Base-by-base conservation (phyloP, 2,888 invertebrate species). In the Odiellus spinosus region DNA sequence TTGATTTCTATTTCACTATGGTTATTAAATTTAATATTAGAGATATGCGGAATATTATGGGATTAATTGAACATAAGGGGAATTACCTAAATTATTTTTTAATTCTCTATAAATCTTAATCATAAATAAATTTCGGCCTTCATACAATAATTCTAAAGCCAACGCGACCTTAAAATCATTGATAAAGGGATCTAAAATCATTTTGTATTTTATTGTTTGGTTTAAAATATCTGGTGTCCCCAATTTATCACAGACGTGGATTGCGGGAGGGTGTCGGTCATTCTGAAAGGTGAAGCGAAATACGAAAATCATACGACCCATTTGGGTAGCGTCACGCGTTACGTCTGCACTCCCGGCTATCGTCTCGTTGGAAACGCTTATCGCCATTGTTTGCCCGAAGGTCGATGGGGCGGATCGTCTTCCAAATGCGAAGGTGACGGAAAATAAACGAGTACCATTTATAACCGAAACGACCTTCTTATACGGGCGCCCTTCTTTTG, bases 401-500 rank as follows among this genome's bases (percentile, higher is more conserved):
- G 77, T 47, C 74, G 76, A 58, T 90, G 88, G 88, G 85, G 82
- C 60, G 85, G 84, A 53, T 70, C 74, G 1, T 74, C 82, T 1
- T 87, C 88, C 0, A 77, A 80, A 69, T 90, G 88, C 64, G 86
- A 87, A 78, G 82, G 80, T 80, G 10, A 41, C 26, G 26, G 26
- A 26, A 6, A 26, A 26, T 26, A 26, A 26, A 26, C 26, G 26
- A 6, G 39, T 26, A 6, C 8, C 8, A 8, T 26, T n/a, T 26
- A 26, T 35, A n/a, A 62, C 64, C 1, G n/a, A n/a, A n/a, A n/a
- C 64, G 84, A 87, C 87, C 71, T 84, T 88, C 55, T 77, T 88
- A 45, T 90, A 88, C 60, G 73, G n/a, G n/a, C n/a, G n/a, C n/a
- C n/a, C n/a, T n/a, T n/a, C 43, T 26, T 26, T 26, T 26, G 26